Base-by-base conservation (phyloP, 2,888 invertebrate genomes). In the Leptinotarsa peninsularis region DNA sequence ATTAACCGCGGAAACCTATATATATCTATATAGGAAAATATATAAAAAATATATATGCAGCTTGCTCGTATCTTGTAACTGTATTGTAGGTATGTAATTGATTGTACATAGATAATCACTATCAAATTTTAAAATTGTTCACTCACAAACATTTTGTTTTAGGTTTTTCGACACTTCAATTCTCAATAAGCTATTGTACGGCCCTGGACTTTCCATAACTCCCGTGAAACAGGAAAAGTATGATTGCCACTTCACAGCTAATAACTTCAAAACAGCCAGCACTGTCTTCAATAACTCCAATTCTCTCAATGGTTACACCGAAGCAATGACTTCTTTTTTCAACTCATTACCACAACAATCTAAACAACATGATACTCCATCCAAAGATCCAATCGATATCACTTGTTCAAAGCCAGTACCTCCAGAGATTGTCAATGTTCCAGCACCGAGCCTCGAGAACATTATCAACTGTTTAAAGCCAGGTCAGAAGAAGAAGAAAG, bases 111-210 rank as follows among this genome's bases (percentile, higher is more conserved):
- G 63, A 33, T 21, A 10, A 21, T 18, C 58, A 18, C 18, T 18
- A 52, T 52, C 1, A 2, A 52, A 15, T 52, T 52, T 52, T 15
- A 15, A 52, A 52, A 52, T n/a, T 52, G 4, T 52, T 14, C 4
- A 5, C 17, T 17, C 52, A n/a, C 52, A 15, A 3, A 4, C 4
- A 17, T 71, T 76, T 72, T 78, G 72, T 84, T 84, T 80, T 84
- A 84, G 84, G 82, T 80, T 73, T 56, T 83, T 81, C 67, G 83
- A 81, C 52, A 69, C 80, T 4, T 76, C 81, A 27, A 73, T 85
- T 21, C 74, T 84, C 49, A 81, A 82, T 73, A 84, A 83, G 60
- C 75, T 85, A 68, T 79, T 84, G 67, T 84, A 81, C 71, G 82
- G 82, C 49, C 82, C 82, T 33, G 79, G 81, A 49, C 76, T 83